Percentiles rank a stretch among this genome's conserved stretches.
Evolutionary conservation across 2,888 invertebrate species (phyloP).

Genomic region (Crematogaster levior): DNA sequence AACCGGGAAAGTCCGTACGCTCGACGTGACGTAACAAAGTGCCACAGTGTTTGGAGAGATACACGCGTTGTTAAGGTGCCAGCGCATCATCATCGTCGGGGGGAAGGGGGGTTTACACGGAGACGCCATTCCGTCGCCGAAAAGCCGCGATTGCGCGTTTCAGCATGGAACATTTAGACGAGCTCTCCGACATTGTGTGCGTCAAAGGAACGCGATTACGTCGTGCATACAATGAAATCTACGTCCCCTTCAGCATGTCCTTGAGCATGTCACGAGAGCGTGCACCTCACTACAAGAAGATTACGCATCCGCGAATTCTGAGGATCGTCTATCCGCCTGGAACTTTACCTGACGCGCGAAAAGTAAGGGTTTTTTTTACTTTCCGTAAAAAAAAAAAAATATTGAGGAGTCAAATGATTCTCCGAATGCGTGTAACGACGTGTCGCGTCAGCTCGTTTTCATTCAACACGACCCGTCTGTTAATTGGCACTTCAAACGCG

Average conservation of each 20-base stretch:
- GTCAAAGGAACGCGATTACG: slow-evolving; percentile 43
- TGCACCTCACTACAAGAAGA: not conserved
- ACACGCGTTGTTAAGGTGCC: slow-evolving; percentile 35
- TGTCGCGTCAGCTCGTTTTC: not conserved
- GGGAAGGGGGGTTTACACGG: slow-evolving; percentile 4
- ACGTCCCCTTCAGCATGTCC: slow-evolving; percentile 2
- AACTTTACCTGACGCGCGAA: no score
- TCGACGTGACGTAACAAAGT: slow-evolving; percentile 30
- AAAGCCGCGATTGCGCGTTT: slow-evolving; percentile 44
- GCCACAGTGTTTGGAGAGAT: slow-evolving; percentile 41
- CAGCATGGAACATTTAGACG: not conserved
- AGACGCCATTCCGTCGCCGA: slow-evolving; percentile 33
- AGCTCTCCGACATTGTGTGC: slow-evolving; percentile 17
- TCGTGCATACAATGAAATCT: slow-evolving; percentile 23
- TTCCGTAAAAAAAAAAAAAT: not conserved
- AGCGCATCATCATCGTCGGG: slow-evolving; percentile 5
- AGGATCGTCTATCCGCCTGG: not conserved
- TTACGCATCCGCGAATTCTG: slow-evolving; percentile 4
- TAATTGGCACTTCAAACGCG: not conserved
- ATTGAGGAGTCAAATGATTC: not conserved
- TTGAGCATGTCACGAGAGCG: slow-evolving; percentile 4
- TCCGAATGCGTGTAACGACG: not conserved
- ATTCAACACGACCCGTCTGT: not conserved
- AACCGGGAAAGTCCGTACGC: not conserved
- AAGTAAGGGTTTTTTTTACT: no score